Conservation (phyloP, 2,113 vertebrate genomes). For the Lates calcarifer region DNA sequence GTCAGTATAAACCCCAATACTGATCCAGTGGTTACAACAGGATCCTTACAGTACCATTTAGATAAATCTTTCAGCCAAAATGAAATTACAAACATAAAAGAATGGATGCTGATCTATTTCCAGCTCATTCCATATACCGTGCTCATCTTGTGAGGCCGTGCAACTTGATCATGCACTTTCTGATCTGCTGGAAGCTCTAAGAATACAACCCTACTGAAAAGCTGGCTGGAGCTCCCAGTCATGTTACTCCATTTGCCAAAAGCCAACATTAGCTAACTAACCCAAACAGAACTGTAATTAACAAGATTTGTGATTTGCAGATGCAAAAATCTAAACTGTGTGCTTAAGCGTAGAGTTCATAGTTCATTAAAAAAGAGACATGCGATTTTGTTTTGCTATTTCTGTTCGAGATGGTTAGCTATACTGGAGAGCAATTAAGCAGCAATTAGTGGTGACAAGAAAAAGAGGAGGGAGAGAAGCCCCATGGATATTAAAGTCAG, state of each 20-base stretch:
- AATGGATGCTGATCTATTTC: neutral
- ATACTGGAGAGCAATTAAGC: slow-evolving; percentile 36
- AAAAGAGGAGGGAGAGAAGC: slow-evolving; percentile 25
- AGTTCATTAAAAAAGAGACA: slow-evolving; percentile 29
- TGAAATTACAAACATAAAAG: neutral
- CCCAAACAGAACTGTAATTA: slow-evolving; percentile 13
- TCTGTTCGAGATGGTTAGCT: slow-evolving; percentile 17
- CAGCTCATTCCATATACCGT: neutral
- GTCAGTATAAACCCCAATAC: neutral
- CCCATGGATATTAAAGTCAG: slow-evolving; percentile 20
- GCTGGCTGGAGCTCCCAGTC: neutral
- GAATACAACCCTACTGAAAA: neutral
- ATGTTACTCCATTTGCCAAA: neutral
- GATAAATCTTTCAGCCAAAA: neutral
- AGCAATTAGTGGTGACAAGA: slow-evolving; percentile 37
- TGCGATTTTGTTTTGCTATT: slow-evolving; percentile 15
- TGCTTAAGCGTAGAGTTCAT: neutral
- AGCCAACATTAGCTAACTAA: neutral
- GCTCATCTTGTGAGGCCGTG: neutral
- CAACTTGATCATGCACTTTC: neutral
- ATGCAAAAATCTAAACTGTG: slow-evolving; percentile 26
- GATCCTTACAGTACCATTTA: neutral
- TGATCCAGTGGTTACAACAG: neutral
- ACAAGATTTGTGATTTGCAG: slow-evolving; percentile 20
- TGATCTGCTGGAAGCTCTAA: neutral